Percentiles rank a stretch among this genome's conserved stretches.
phyloP scores from a whole-genome alignment of 2,888 invertebrate genomes.

The Caenorhabditis doughertyi region DNA sequence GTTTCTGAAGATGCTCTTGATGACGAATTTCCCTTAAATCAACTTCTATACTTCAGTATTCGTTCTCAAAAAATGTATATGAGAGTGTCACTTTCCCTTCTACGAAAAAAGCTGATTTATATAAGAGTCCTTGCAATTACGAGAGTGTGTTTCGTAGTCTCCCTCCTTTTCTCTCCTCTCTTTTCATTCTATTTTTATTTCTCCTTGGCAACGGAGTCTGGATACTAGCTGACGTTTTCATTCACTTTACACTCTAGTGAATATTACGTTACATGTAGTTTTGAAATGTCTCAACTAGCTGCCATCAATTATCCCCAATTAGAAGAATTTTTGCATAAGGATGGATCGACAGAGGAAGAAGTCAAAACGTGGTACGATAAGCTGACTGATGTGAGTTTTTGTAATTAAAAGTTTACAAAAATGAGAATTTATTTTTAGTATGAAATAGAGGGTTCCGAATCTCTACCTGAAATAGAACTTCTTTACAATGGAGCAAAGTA shows the following conservation, averaged over 20 bases:
- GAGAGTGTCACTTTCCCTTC: background rate
- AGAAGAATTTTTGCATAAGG: slow-evolving; percentile 57
- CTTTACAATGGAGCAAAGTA: slow-evolving; percentile 72
- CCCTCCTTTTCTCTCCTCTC: slow-evolving; percentile 4
- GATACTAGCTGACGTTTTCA: slow-evolving; percentile 1
- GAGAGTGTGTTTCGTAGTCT: background rate
- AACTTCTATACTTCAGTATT: background rate
- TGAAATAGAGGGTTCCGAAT: slow-evolving; percentile 74
- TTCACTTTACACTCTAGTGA: background rate
- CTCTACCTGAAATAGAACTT: slow-evolving; percentile 68
- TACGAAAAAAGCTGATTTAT: background rate
- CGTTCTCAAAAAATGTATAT: too few relatives aligned
- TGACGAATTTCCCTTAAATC: too few relatives aligned
- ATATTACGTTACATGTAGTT: slow-evolving; percentile 13
- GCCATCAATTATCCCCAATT: slow-evolving; percentile 54
- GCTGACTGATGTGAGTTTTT: slow-evolving; percentile 67
- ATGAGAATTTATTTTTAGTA: slow-evolving; percentile 64
- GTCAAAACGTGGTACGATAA: slow-evolving; percentile 73
- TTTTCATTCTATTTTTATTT: slow-evolving; percentile 2
- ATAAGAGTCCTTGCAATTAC: slow-evolving; percentile 2
- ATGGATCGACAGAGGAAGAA: slow-evolving; percentile 67
- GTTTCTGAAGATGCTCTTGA: too few relatives aligned
- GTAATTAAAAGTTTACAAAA: background rate
- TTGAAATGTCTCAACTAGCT: slow-evolving; percentile 52
- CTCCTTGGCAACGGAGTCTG: slow-evolving; percentile 50